Conservation (phyloP, 2,888 invertebrate genomes). For the Stegophylla sp. region DNA sequence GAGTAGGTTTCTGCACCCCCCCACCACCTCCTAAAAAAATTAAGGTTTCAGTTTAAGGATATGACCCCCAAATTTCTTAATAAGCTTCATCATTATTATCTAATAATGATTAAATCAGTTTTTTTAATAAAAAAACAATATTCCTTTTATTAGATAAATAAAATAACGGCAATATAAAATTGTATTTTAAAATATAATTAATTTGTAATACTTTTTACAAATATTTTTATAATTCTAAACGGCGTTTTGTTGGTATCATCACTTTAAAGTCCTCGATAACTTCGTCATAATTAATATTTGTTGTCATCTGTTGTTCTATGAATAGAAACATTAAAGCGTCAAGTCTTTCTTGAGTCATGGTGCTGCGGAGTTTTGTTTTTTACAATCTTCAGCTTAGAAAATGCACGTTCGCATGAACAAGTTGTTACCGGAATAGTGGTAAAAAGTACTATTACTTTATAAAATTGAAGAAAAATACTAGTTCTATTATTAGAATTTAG, state of each 20-base stretch:
- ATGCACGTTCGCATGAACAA: slow-evolving; percentile 1
- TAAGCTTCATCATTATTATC: not conserved
- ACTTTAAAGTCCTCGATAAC: slow-evolving; percentile 10
- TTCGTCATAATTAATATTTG: slow-evolving; percentile 19
- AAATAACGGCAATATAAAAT: slow-evolving; percentile 13
- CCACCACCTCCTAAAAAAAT: not conserved
- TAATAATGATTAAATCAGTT: slow-evolving; percentile 11
- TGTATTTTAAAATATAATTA: slow-evolving; percentile 13
- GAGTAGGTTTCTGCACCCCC: not conserved
- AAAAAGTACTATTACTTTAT: not conserved
- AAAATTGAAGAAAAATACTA: not conserved
- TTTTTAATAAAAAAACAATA: slow-evolving; percentile 13
- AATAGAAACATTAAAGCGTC: not conserved
- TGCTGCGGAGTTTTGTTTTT: not conserved
- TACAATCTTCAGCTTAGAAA: not conserved
- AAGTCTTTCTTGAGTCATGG: not conserved
- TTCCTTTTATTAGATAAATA: slow-evolving; percentile 11
- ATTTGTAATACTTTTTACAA: slow-evolving; percentile 1
- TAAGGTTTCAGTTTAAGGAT: not conserved
- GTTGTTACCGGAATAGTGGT: slow-evolving; percentile 1
- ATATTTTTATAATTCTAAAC: slow-evolving; percentile 2
- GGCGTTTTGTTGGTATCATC: slow-evolving; percentile 13
- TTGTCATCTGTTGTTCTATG: slow-evolving; percentile 1
- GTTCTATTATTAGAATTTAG: not conserved
- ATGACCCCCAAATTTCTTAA: not conserved